phyloP scores from a whole-genome alignment of 2,888 invertebrate species.

The Hoplodrina ambigua region DNA sequence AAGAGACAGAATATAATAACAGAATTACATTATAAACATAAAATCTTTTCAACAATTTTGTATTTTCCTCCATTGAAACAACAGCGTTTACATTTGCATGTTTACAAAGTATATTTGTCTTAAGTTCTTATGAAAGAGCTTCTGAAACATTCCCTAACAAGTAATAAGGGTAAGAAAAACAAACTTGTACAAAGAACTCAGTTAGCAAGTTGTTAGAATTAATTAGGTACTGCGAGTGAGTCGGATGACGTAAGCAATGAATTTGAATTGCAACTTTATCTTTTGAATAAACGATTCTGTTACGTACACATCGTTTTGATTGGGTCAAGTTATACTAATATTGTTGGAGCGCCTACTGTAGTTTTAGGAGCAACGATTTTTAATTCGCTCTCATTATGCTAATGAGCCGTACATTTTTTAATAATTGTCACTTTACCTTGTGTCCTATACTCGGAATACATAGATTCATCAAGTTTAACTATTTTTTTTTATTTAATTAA shows the following conservation, averaged over 20 bases:
- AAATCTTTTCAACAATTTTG: neutral
- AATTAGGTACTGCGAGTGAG: slow-evolving; percentile 45
- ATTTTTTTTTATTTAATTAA: too few relatives aligned
- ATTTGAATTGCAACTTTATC: slow-evolving; percentile 30
- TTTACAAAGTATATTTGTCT: slow-evolving; percentile 44
- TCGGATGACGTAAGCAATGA: slow-evolving; percentile 44
- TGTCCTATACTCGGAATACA: too few relatives aligned
- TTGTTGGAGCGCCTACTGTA: too few relatives aligned
- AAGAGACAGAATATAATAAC: slow-evolving; percentile 12
- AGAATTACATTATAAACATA: neutral
- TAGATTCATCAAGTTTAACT: too few relatives aligned
- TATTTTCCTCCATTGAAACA: slow-evolving; percentile 25
- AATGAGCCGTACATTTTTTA: too few relatives aligned
- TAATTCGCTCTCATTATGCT: too few relatives aligned
- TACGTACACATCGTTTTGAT: neutral
- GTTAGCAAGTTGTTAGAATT: slow-evolving; percentile 49
- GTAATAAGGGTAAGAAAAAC: slow-evolving; percentile 44
- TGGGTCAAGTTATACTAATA: neutral
- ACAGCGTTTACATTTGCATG: slow-evolving; percentile 44
- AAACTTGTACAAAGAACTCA: slow-evolving; percentile 32
- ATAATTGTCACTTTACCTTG: too few relatives aligned
- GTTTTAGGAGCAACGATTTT: too few relatives aligned
- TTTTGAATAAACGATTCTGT: slow-evolving; percentile 28
- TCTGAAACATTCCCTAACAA: slow-evolving; percentile 21
- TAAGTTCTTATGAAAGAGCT: slow-evolving; percentile 35